A percentile compares a stretch with the other conserved stretches of the same genome.
Conservation (phyloP, 2,888 invertebrate genomes). For the Cantharis flavilabris region DNA sequence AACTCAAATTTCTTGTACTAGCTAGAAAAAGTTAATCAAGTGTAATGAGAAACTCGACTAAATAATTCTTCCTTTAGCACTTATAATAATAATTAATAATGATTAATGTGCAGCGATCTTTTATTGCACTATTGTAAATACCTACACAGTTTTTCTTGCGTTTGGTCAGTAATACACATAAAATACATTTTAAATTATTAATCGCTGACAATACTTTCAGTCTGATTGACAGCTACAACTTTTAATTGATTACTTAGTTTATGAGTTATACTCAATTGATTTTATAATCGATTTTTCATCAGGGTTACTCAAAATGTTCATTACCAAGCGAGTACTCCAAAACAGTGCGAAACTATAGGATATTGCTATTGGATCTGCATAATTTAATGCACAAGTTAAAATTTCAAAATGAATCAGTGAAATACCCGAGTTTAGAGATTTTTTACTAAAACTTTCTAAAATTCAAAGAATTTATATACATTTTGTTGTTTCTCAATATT, state of each 20-base stretch:
- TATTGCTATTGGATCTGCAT: neutral
- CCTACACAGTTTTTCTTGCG: conserved; percentile 29
- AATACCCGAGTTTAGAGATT: neutral
- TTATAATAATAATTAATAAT: conserved; percentile 22
- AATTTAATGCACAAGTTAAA: neutral
- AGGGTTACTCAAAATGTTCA: conserved; percentile 18
- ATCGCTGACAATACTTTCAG: conserved; percentile 32
- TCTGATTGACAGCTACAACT: conserved; percentile 31
- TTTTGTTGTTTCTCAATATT: neutral
- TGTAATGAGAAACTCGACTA: neutral
- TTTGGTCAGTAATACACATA: conserved; percentile 18
- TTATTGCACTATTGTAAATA: conserved; percentile 28
- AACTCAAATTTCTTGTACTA: conserved; percentile 3
- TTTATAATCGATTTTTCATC: conserved; percentile 15
- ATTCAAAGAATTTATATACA: neutral
- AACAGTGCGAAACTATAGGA: neutral
- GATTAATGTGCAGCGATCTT: conserved; percentile 24
- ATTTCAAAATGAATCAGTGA: neutral
- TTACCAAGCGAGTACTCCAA: neutral
- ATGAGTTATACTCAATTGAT: conserved; percentile 26
- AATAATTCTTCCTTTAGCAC: conserved; percentile 4
- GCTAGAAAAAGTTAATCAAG: neutral
- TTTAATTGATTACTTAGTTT: conserved; percentile 33
- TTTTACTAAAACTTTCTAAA: neutral
- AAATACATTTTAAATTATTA: conserved; percentile 30